phyloP scores from a whole-genome alignment of 2,888 invertebrate species.

The Lapara coniferarum region DNA sequence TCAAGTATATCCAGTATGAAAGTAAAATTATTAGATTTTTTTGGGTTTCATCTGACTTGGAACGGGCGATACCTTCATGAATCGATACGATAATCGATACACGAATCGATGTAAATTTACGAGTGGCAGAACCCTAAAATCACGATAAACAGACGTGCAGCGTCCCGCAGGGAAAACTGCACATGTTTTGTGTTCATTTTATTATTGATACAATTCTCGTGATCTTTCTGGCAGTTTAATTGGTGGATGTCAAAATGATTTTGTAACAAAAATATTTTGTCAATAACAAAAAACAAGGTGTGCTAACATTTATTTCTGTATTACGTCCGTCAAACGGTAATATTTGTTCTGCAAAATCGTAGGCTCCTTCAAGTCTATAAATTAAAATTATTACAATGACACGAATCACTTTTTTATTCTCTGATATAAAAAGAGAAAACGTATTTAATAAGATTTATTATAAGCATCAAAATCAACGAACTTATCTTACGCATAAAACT shows the following conservation, averaged over 20 bases:
- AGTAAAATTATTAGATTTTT: too few relatives aligned
- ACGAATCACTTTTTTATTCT: neutral
- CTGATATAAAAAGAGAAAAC: constrained; percentile 15
- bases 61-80: neutral
- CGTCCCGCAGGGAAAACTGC: constrained; percentile 54
- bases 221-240: constrained; percentile 56
- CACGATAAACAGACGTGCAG: constrained; percentile 34
- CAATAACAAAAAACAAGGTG: neutral
- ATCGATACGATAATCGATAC: neutral
- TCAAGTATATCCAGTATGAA: too few relatives aligned
- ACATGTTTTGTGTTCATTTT: constrained; percentile 36
- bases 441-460: constrained; percentile 18
- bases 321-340: neutral
- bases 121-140: constrained; percentile 1
- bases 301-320: neutral
- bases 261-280: constrained; percentile 30
- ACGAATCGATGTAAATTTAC: neutral
- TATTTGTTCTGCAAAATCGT: neutral
- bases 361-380: neutral
- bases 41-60: neutral
- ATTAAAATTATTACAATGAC: constrained; percentile 9
- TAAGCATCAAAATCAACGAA: constrained; percentile 5
- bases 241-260: constrained; percentile 59
- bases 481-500: constrained; percentile 2
- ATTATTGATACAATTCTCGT: constrained; percentile 31